phyloP scores from a whole-genome alignment of 2,797 vertebrate species.

The Buphagus erythrorhynchus region DNA sequence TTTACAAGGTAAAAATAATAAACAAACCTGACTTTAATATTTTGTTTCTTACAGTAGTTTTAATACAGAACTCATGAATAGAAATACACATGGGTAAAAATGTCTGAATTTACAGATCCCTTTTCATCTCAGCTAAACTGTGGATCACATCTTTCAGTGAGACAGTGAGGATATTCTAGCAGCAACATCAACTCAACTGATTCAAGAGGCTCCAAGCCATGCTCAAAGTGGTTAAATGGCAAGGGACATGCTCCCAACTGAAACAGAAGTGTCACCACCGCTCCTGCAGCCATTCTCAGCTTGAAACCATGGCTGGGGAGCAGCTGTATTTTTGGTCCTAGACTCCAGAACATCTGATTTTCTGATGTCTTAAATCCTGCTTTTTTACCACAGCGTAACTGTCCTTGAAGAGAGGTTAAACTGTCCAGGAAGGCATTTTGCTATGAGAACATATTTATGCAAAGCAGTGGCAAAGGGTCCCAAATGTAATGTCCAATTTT shows the following conservation, averaged over 20 bases:
- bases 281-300: background rate
- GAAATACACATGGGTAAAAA: background rate
- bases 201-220: background rate
- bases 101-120: background rate
- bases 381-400: background rate
- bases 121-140: background rate
- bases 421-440: background rate
- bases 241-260: background rate
- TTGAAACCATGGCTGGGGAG: background rate
- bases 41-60: background rate
- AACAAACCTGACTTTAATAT: background rate
- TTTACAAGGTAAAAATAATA: background rate
- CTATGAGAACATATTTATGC: background rate
- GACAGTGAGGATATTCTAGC: background rate
- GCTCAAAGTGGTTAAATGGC: background rate
- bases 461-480: background rate
- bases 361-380: background rate
- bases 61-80: background rate
- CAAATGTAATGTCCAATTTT: background rate
- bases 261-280: background rate
- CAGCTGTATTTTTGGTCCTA: background rate
- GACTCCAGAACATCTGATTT: background rate
- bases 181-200: background rate
- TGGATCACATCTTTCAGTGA: background rate
- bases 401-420: background rate